Evolutionary conservation across 2,113 vertebrate species (phyloP).

Genomic region (zebrafish (Danio rerio)): GRCz12tu NC_133193.1:23227501-23228000

Average conservation of each 20-base stretch:
- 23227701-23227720: background rate
- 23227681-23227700: background rate
- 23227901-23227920: too few species aligned
- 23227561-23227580: background rate
- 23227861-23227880: too few species aligned
- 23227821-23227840: too few species aligned
- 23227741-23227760: background rate
- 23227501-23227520: slow-evolving; percentile 59
- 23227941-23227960: too few species aligned
- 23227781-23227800: too few species aligned
- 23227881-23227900: too few species aligned
- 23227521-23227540: slow-evolving; percentile 49
- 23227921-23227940: too few species aligned
- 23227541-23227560: background rate
- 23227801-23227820: background rate
- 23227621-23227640: background rate
- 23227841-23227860: too few species aligned
- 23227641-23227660: background rate
- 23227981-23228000: too few species aligned
- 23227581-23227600: slow-evolving; percentile 3
- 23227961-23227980: too few species aligned
- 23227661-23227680: background rate
- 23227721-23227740: too few species aligned
- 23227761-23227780: background rate
- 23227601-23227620: background rate